Evolutionary conservation across 2,797 vertebrate genomes (phyloP), one percentile per base, ranked within the genome.

Genomic region (Hippocampus kuda): DNA sequence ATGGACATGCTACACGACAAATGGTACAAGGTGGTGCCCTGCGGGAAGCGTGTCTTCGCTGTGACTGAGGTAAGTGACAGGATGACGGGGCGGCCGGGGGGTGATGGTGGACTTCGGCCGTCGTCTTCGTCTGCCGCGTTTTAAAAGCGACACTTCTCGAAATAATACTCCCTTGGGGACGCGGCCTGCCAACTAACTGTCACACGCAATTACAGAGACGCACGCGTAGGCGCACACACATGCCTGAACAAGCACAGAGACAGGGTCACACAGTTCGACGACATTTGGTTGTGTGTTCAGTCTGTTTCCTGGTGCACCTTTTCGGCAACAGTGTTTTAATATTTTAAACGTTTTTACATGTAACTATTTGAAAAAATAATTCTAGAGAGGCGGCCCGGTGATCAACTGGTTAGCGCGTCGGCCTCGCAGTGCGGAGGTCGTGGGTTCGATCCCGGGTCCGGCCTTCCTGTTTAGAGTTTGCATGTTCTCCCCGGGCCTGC

Each of bases 1-100:
- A 97, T 98, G 96, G 96, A 98, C 81, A 92, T 94, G 85, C 89
- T 98, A 9, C 95, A 98, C 0, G 95, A 98, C 91, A 98, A 98
- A 84, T 98, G 96, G 96, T 98, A 98, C 83, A 97, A 97, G 80
- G 91, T 96, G 44, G 94, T 96, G 76, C 94, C 95, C 4, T 98
- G 96, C 38, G 94, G 94, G 65, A 98, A 98, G 88, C 89, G 95
- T 83, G 94, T 94, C 72, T 96, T 96, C 62, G 92, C 93, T 15
- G 93, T 94, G 78, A 95, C 94, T 0, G 93, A 96, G 92, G 94
- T 95, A 89, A 91, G 91, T 71, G 77, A 34, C 60, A 5, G 64
- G 70, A 16, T 49, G 65, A 27, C 44, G 38, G 66, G 24, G 51
- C 48, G 71, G 60, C 68, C 53, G 69, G 63, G 68, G 49, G 49